A percentile compares a stretch with the other conserved stretches of the same genome.
These are phyloP conservation scores for Psammodynastes pulverulentus DNA, from an alignment of 2,113 vertebrate genomes.

Conservation along the genomic window DNA sequence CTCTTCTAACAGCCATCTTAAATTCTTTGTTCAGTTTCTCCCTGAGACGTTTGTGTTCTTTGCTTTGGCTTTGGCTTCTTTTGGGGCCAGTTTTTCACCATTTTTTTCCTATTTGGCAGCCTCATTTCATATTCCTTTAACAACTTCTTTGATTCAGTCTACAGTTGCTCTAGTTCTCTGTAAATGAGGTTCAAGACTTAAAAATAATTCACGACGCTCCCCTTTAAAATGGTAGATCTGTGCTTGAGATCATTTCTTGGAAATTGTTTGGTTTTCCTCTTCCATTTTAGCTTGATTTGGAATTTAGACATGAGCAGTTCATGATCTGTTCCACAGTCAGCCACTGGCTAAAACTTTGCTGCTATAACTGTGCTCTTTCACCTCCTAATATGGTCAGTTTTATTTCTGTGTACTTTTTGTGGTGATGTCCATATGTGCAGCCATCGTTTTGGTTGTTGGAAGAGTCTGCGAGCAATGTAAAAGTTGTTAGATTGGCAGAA, in stretches of 20 bases:
- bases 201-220: neutral
- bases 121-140: neutral
- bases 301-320: neutral
- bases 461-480: no score
- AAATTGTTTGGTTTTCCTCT: neutral
- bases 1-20: neutral
- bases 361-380: neutral
- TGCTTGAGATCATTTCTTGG: neutral
- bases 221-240: neutral
- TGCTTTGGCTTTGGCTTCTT: neutral
- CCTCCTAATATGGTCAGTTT: neutral
- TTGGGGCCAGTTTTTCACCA: neutral
- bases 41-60: neutral
- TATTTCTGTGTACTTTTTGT: neutral
- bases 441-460: neutral
- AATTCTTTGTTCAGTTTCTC: neutral
- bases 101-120: neutral
- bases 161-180: neutral
- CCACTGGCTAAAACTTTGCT: neutral
- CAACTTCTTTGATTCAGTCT: neutral
- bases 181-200: neutral
- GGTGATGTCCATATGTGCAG: neutral
- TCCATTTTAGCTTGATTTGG: neutral
- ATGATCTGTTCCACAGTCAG: neutral
- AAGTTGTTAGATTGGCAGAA: no score